These are phyloP conservation scores for Ctenomys sociabilis DNA, from an alignment of 2,113 vertebrate genomes.

Conservation along the genomic window DNA sequence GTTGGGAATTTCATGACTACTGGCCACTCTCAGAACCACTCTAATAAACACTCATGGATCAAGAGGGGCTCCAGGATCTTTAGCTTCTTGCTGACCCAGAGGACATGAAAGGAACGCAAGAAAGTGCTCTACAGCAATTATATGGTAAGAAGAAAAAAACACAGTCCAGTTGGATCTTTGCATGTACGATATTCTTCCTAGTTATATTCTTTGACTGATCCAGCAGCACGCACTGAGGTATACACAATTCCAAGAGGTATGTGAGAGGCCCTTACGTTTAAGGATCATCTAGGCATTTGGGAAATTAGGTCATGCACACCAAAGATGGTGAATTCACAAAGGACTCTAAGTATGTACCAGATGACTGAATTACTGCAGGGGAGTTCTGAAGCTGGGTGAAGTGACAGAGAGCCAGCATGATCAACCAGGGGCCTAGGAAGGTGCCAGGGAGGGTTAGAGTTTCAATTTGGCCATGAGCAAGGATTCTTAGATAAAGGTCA, in stretches of 20 bases:
- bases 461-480: slow-evolving; percentile 23
- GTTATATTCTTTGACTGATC: neutral
- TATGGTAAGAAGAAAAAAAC: neutral
- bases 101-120: neutral
- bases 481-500: slow-evolving; percentile 8
- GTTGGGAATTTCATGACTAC: neutral
- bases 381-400: neutral
- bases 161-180: neutral
- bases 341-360: neutral
- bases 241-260: neutral
- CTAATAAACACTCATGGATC: neutral
- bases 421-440: neutral
- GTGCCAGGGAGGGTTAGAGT: neutral
- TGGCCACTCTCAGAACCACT: neutral
- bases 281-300: neutral
- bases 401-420: neutral
- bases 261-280: neutral
- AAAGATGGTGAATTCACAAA: neutral
- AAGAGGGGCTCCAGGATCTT: neutral
- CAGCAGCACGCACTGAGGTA: neutral
- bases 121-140: neutral
- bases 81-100: neutral
- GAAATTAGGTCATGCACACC: neutral
- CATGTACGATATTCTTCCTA: neutral
- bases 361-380: neutral